A percentile compares a stretch with the other conserved stretches of the same genome.
phyloP scores from a whole-genome alignment of 2,797 vertebrate species.

The Anniella stebbinsi region DNA sequence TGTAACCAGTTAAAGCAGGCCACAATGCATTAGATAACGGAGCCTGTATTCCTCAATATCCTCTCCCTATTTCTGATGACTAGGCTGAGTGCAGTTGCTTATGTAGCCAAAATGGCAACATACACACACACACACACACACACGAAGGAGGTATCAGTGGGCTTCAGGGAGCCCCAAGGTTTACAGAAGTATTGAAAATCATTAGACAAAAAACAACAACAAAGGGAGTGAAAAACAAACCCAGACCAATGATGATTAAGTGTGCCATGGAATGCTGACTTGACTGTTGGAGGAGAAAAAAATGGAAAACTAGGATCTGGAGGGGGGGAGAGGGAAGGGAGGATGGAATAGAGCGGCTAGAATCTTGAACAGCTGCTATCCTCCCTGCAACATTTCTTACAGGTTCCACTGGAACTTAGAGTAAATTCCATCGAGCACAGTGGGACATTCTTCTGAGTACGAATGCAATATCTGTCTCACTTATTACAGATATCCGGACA shows the following conservation, averaged over 20 bases:
- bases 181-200: too few species aligned
- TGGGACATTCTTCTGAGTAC: not conserved
- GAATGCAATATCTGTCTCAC: not conserved
- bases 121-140: too few species aligned
- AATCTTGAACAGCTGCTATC: not conserved
- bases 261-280: not conserved
- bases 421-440: not conserved
- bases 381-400: not conserved
- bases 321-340: too few species aligned
- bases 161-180: too few species aligned
- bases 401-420: too few species aligned
- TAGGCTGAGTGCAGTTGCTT: not conserved
- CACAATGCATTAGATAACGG: not conserved
- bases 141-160: not conserved
- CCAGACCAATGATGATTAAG: not conserved
- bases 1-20: not conserved
- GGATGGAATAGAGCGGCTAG: not conserved
- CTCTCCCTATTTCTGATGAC: not conserved
- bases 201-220: too few species aligned
- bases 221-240: not conserved
- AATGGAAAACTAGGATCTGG: not conserved
- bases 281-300: not conserved
- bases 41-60: not conserved
- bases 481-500: conserved; percentile 10
- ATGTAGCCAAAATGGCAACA: not conserved